Conservation (phyloP, 2,888 invertebrate species). For the Melangyna quadrimaculata region DNA sequence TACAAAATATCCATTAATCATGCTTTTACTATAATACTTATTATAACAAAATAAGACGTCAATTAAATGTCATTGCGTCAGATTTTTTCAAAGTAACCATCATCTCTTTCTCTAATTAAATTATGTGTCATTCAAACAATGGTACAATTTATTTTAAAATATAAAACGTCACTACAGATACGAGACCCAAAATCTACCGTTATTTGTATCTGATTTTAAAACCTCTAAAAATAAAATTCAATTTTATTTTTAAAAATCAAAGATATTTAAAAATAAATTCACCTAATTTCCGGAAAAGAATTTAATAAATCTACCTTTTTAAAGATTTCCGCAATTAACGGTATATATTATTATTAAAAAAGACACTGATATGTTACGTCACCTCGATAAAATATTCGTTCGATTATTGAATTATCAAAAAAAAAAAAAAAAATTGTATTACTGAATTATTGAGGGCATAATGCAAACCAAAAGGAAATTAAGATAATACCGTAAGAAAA, state of each 20-base stretch:
- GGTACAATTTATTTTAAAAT: too few relatives aligned
- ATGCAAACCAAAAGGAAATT: background rate
- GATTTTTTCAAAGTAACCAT: background rate
- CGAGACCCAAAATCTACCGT: background rate
- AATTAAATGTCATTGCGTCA: background rate
- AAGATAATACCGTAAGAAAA: background rate
- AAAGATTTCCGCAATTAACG: background rate
- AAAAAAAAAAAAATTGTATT: background rate
- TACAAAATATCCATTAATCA: too few relatives aligned
- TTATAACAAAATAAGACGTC: background rate
- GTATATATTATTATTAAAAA: background rate
- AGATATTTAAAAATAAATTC: background rate
- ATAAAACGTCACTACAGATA: background rate
- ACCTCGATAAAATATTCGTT: background rate
- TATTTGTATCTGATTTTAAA: background rate
- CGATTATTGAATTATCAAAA: background rate
- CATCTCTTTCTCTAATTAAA: background rate
- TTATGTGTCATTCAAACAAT: background rate
- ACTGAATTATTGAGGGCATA: background rate
- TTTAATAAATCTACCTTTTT: background rate
- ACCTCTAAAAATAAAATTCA: background rate
- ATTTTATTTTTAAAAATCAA: background rate
- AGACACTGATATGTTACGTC: background rate
- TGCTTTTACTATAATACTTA: too few relatives aligned
- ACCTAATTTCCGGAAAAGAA: background rate